Evolutionary conservation across 2,888 invertebrate species (phyloP), one percentile per base, ranked within the genome.

Genomic region (Cheilosia urbana): DNA sequence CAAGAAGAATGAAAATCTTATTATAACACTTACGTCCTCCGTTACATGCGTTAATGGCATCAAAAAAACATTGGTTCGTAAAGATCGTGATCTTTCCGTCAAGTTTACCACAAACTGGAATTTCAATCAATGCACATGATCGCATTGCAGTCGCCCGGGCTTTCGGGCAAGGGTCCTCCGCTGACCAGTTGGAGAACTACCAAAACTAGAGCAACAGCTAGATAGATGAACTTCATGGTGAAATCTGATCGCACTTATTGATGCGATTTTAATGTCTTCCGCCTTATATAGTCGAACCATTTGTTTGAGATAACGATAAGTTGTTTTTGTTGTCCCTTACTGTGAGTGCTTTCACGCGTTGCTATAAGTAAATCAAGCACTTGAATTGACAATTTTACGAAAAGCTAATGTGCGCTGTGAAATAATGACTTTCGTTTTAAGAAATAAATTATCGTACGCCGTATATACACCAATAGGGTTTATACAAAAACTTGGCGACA

Each of bases 71-170:
- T 0, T 1, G 11, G 15, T 71, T 78, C 5, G 71, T 34, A 11
- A 78, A 78, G 0, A 2, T 49, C n/a, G 4, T 63, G 1, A 4
- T 58, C n/a, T 71, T 49, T n/a, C 78, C 78, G 49, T 78, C 15
- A n/a, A 71, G 55, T n/a, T 47, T 40, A 11, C 78, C 78, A 65
- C 78, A 78, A 65, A 78, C 78, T 57, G 78, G 71, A 0, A 0
- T 1, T 15, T 65, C 65, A 7, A 42, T 42, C 17, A 13, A 5
- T 4, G 66, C 66, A 66, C 1, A 17, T 2, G 1, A 13, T 42
- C 6, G 4, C 27, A 4, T 7, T 7, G 17, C 66, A 66, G 13
- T 27, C 53, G 13, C 1, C 17, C 6, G 7, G 24, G 13, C 24
- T 4, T 27, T 27, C 53, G 3, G n/a, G 27, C 15, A 37, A 17